These are phyloP conservation scores for Drosophila anomelani DNA, from an alignment of 2,888 invertebrate species.

Conservation along the genomic window DNA sequence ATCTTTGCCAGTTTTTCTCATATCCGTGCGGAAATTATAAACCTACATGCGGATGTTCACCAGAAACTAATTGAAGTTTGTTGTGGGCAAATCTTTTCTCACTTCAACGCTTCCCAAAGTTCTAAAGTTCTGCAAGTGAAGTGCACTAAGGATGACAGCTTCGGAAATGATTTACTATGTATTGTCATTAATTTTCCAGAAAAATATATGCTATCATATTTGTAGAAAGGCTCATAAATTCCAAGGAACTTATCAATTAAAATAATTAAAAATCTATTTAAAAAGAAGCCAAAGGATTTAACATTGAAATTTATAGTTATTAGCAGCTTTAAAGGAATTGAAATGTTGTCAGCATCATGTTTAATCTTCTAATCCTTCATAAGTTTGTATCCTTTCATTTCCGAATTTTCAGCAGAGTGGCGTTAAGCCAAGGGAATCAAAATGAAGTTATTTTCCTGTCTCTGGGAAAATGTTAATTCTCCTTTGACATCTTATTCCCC, in stretches of 20 bases:
- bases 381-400: neutral
- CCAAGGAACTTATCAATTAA: neutral
- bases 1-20: slow-evolving; percentile 5
- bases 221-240: neutral
- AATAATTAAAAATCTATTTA: neutral
- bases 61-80: slow-evolving; percentile 35
- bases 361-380: neutral
- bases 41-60: slow-evolving; percentile 16
- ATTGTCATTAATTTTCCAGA: neutral
- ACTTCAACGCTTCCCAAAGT: neutral
- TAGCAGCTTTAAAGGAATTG: neutral
- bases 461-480: slow-evolving; percentile 10
- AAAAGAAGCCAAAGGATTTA: neutral
- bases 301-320: neutral
- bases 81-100: neutral
- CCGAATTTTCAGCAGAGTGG: neutral
- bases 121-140: slow-evolving; percentile 12
- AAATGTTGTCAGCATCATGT: neutral
- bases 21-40: slow-evolving; percentile 56
- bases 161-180: slow-evolving; percentile 19
- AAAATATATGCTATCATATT: neutral
- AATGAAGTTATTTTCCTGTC: neutral
- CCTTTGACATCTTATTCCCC: slow-evolving; percentile 4
- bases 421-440: neutral
- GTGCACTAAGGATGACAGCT: neutral